Evolutionary conservation across 2,888 invertebrate genomes (phyloP), one percentile per base, ranked within the genome.

Genomic region (Sthenelais limicola): DNA sequence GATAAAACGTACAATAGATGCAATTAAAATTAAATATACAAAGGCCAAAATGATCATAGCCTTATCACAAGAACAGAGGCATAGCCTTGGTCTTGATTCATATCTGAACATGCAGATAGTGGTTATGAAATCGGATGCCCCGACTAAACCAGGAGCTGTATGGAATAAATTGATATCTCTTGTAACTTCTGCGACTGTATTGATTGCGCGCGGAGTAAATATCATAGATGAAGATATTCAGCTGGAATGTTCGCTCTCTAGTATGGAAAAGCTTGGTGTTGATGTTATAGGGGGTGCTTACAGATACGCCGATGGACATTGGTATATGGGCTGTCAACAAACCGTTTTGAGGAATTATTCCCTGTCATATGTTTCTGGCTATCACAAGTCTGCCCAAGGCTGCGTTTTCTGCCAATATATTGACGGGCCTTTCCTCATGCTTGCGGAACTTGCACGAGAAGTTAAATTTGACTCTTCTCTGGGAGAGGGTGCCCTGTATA

Each of bases 341-440:
- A 15, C 43, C 9, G 43, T 43, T 9, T 43, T 15, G 12, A 43
- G 18, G 18, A 43, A 43, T 43, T 43, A 43, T 18, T 15, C 43
- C 18, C 43, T 43, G 18, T 15, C 18, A 15, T 43, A 43, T 18
- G 18, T 15, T 9, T 9, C 43, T 15, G 43, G 43, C 18, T 43
- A 43, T 43, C 18, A 43, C 18, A 9, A 43, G 12, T 43, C 43
- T 15, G 9, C 18, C 12, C 43, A 43, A 15, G 43, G 18, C 12
- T 43, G 43, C 18, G 43, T 43, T 43, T 43, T 43, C 12, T 43
- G 43, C 43, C 18, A 9, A 43, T 18, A 43, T 43, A 43, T 43
- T 18, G 18, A 9, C 18, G 84, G 83, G 3, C 84, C 85, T 7
- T 82, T 85, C 72, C 68, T 85, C 3, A 72, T 78, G 0, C 76